A percentile compares a stretch with the other conserved stretches of the same genome.
These are phyloP conservation scores for Apodemia mormo DNA, from an alignment of 2,888 invertebrate genomes.

Conservation along the genomic window DNA sequence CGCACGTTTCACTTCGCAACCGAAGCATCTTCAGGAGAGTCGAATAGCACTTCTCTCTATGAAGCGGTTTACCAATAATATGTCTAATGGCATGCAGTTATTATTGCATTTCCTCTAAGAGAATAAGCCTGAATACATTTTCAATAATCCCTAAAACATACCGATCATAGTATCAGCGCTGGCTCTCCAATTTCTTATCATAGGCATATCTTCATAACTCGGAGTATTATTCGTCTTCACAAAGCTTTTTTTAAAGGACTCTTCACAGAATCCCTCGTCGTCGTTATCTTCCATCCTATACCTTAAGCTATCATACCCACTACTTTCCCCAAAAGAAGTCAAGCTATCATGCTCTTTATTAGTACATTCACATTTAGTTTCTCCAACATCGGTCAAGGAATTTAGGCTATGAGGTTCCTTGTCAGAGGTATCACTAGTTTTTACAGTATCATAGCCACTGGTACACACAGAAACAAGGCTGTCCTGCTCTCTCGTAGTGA, in stretches of 20 bases:
- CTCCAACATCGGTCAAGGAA: constrained; percentile 54
- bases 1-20: too few relatives aligned
- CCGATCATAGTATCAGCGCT: constrained; percentile 70
- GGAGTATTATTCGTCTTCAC: constrained; percentile 57
- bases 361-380: constrained; percentile 30
- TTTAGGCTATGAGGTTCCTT: constrained; percentile 64
- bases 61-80: too few relatives aligned
- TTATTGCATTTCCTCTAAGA: too few relatives aligned
- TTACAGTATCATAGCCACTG: constrained; percentile 69
- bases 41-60: too few relatives aligned
- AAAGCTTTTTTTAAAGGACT: constrained; percentile 69
- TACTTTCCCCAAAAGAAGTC: constrained; percentile 87
- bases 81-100: too few relatives aligned
- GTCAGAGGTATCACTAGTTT: constrained; percentile 58
- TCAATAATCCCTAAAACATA: constrained; percentile 42
- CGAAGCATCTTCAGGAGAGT: too few relatives aligned
- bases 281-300: constrained; percentile 82
- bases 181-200: constrained; percentile 60
- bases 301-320: constrained; percentile 89
- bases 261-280: constrained; percentile 66
- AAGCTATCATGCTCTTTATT: constrained; percentile 81
- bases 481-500: constrained; percentile 60
- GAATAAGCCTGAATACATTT: not conserved
- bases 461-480: constrained; percentile 70
- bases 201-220: constrained; percentile 56